These are phyloP conservation scores for Phrynosoma platyrhinos DNA, from an alignment of 2,113 vertebrate genomes.

Conservation along the genomic window DNA sequence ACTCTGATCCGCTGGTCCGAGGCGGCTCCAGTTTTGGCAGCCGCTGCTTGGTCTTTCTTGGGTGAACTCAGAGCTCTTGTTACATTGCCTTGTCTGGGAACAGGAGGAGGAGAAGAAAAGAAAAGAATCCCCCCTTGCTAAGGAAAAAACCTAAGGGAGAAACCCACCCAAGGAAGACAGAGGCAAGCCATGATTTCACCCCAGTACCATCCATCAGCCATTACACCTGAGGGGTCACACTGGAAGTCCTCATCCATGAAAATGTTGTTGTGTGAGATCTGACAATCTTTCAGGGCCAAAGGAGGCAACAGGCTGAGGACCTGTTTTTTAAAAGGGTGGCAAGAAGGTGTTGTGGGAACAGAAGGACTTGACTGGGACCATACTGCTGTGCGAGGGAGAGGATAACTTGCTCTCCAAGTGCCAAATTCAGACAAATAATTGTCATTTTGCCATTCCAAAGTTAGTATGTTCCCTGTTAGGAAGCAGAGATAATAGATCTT, in stretches of 20 bases:
- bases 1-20: constrained; percentile 20
- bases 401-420: not conserved
- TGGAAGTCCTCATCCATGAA: too few species aligned
- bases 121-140: not conserved
- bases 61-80: rapidly evolving
- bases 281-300: too few species aligned
- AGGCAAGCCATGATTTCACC: not conserved
- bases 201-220: not conserved
- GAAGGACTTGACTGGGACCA: not conserved
- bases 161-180: not conserved
- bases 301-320: not conserved
- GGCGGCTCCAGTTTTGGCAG: not conserved
- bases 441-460: not conserved
- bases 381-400: not conserved
- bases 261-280: too few species aligned
- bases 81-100: not conserved
- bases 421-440: not conserved
- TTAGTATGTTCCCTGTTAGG: not conserved
- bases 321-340: too few species aligned
- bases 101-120: not conserved
- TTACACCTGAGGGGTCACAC: too few species aligned
- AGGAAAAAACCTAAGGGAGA: not conserved
- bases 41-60: not conserved
- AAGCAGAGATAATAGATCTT: not conserved
- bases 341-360: too few species aligned